Evolutionary conservation across 2,888 invertebrate species (phyloP).

Genomic region (Acanthoscelides obtectus): DNA sequence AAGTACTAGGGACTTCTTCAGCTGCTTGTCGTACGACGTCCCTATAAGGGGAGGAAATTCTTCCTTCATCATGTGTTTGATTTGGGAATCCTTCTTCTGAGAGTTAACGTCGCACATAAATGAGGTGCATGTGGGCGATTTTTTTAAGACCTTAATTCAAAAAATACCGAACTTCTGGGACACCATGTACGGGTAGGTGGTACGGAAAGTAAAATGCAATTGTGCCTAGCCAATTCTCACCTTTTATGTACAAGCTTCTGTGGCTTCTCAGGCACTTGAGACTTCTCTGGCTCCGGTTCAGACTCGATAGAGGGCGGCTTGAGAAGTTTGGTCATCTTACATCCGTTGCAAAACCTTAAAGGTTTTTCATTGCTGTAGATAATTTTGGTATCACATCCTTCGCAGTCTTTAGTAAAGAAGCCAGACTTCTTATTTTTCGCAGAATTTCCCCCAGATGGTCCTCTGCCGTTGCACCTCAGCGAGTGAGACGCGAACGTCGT

Average conservation of each 20-base stretch:
- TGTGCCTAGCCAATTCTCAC: no score
- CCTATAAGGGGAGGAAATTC: no score
- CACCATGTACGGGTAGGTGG: no score
- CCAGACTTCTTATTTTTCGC: slow-evolving; percentile 5
- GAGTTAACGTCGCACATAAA: no score
- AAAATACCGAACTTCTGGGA: no score
- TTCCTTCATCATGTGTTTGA: no score
- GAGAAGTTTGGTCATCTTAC: slow-evolving; percentile 13
- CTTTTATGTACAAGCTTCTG: background rate
- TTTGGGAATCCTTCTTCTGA: no score
- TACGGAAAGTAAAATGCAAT: no score
- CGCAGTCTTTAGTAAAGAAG: slow-evolving; percentile 21
- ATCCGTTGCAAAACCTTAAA: slow-evolving; percentile 23
- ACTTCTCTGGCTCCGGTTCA: background rate
- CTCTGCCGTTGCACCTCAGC: slow-evolving; percentile 28
- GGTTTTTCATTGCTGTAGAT: slow-evolving; percentile 24
- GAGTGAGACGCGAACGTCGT: slow-evolving; percentile 37
- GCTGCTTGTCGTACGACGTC: no score
- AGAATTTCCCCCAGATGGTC: background rate
- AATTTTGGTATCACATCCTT: slow-evolving; percentile 23
- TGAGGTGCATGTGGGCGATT: no score
- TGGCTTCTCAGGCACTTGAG: background rate
- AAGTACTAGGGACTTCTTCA: no score
- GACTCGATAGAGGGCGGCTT: background rate
- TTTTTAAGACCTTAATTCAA: no score